Conservation (phyloP, 2,888 invertebrate genomes). For the Agrotis puta region DNA sequence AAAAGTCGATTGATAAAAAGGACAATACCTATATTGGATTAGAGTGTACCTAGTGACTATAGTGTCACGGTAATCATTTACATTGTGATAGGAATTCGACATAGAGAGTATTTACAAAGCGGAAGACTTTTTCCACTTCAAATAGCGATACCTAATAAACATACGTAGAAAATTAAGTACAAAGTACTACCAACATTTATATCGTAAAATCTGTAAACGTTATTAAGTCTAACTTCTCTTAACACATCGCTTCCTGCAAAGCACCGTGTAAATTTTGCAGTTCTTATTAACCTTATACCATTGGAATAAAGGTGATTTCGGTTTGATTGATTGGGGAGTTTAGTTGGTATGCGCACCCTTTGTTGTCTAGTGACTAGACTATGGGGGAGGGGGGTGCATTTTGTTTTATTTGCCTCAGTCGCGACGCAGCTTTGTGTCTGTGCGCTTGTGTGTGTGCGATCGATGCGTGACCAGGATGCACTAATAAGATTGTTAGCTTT, state of each 20-base stretch:
- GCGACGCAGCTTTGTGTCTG: slow-evolving; percentile 64
- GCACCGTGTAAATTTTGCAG: slow-evolving; percentile 53
- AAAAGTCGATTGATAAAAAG: too few species aligned
- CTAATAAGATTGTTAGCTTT: slow-evolving; percentile 61
- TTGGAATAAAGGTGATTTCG: slow-evolving; percentile 65
- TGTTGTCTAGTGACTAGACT: slow-evolving; percentile 89
- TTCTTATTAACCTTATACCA: slow-evolving; percentile 49
- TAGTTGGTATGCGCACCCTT: slow-evolving; percentile 82
- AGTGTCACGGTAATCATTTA: too few species aligned
- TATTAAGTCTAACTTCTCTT: slow-evolving; percentile 87
- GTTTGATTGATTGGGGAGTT: slow-evolving; percentile 47
- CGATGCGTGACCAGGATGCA: slow-evolving; percentile 77
- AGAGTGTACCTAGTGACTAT: too few species aligned
- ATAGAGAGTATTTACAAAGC: neutral
- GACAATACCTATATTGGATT: too few species aligned
- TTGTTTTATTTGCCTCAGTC: slow-evolving; percentile 87
- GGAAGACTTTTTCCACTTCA: slow-evolving; percentile 13
- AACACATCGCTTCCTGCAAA: slow-evolving; percentile 84
- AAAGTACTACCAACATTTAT: slow-evolving; percentile 67
- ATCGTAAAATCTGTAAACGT: slow-evolving; percentile 87
- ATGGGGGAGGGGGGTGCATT: slow-evolving; percentile 80
- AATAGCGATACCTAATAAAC: slow-evolving; percentile 14
- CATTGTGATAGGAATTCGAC: too few species aligned
- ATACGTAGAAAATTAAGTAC: slow-evolving; percentile 45
- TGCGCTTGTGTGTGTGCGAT: slow-evolving; percentile 72